Percentiles rank a stretch among this genome's conserved stretches.
phyloP scores from a whole-genome alignment of 1,140 invertebrate species.

The Pararge aegeria region DNA sequence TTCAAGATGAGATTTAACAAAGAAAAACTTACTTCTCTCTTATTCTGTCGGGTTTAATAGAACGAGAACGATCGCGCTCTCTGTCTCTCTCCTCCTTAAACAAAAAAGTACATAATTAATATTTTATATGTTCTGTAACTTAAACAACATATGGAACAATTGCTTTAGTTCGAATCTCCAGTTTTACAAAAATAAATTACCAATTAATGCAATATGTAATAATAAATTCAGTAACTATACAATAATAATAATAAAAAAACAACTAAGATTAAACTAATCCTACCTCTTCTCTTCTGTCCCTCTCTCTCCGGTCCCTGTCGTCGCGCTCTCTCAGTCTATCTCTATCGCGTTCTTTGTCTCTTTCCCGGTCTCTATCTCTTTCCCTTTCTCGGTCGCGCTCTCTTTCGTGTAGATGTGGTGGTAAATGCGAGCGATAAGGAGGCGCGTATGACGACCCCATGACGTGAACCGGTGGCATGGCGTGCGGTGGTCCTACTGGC shows the following conservation, averaged over 20 bases:
- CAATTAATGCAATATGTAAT: no score
- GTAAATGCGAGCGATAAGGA: constrained; percentile 53
- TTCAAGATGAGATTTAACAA: no score
- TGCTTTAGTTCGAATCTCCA: no score
- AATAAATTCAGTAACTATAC: no score
- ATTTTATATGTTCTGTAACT: no score
- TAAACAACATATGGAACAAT: no score
- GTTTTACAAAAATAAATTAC: no score
- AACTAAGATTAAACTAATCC: neutral
- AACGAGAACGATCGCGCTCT: constrained; percentile 71
- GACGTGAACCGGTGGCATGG: constrained; percentile 45
- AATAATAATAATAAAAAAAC: neutral
- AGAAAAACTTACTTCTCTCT: constrained; percentile 65
- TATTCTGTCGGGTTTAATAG: constrained; percentile 71
- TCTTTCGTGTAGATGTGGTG: constrained; percentile 44
- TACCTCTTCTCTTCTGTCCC: constrained; percentile 57
- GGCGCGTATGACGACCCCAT: constrained; percentile 52
- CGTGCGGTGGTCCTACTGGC: constrained; percentile 49
- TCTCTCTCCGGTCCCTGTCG: constrained; percentile 53
- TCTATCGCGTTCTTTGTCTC: constrained; percentile 47
- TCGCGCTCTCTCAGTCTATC: constrained; percentile 48
- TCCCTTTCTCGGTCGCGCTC: constrained; percentile 46
- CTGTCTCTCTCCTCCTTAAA: constrained; percentile 65
- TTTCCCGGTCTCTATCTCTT: constrained; percentile 33
- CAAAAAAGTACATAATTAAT: neutral